These are phyloP conservation scores for Bombus sibiricus DNA, from an alignment of 1,140 invertebrate species.

Conservation along the genomic window DNA sequence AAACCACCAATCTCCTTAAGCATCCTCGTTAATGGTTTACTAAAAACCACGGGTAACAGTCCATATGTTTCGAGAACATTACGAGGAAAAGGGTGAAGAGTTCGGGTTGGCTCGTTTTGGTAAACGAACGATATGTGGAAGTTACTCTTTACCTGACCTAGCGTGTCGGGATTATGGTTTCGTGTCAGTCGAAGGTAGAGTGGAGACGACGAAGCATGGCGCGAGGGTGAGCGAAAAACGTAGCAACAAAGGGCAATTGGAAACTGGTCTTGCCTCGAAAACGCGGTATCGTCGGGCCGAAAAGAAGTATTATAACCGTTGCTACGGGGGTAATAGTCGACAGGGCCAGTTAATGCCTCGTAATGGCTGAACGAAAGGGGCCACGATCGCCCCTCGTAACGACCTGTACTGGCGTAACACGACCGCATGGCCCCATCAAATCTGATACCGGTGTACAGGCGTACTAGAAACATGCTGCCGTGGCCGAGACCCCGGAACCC, in stretches of 20 bases:
- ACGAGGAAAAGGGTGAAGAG: neutral
- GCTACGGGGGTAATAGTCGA: constrained; percentile 64
- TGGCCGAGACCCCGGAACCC: neutral
- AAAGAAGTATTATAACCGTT: constrained; percentile 68
- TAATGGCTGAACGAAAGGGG: constrained; percentile 69
- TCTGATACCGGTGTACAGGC: constrained; percentile 64
- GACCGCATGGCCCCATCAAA: constrained; percentile 71
- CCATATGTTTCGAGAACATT: neutral
- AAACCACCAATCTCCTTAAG: too few species aligned
- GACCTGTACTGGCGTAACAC: constrained; percentile 66
- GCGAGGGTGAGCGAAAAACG: constrained; percentile 35
- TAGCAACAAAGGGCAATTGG: constrained; percentile 63
- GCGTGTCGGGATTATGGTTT: neutral
- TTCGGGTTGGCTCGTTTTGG: neutral
- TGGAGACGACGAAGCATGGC: neutral
- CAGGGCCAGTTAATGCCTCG: constrained; percentile 72
- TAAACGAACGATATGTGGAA: constrained; percentile 7
- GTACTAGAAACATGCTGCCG: constrained; percentile 47
- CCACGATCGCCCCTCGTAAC: constrained; percentile 65
- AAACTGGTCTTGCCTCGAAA: constrained; percentile 58
- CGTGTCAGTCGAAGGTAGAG: constrained; percentile 29
- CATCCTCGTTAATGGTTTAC: neutral
- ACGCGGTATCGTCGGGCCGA: constrained; percentile 34
- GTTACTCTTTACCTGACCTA: constrained; percentile 1
- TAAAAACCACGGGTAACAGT: constrained; percentile 5